Evolutionary conservation across 2,888 invertebrate genomes (phyloP), one percentile per base, ranked within the genome.

Genomic region (Agonopterix alstromeriana): DNA sequence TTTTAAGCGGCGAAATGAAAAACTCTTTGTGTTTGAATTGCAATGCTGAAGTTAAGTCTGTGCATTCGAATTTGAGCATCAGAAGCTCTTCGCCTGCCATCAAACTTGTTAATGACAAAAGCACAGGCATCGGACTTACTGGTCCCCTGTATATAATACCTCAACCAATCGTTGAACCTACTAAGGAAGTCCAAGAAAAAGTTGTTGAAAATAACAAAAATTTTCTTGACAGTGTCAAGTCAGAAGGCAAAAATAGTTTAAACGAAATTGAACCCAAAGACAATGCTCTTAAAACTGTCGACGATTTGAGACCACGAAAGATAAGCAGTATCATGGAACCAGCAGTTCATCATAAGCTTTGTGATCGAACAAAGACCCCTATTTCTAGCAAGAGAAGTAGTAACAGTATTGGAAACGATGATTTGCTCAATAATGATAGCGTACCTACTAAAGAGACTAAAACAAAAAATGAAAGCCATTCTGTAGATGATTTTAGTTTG

Each of bases 321-420:
- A 75, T 70, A 53, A 70, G 67, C 35, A 63, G 80, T 46, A 73
- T 62, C 51, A 79, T 85, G 74, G 87, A 88, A 59, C 87, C 87
- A 9, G 65, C 91, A 41, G 88, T 91, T 0, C 92, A 92, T 68
- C 92, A 92, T 61, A 89, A 92, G 47, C 77, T 92, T 10, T 92
- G 92, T 65, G 92, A 92, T 62, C 78, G 86, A 42, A 86, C 87
- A 36, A 83, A 81, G 60, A 78, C 76, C 54, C 79, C 86, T 0
- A 69, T 83, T 48, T 83, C 86, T 27, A 87, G 88, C 51, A 83
- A 82, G 54, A 86, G 78, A 61, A 86, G 84, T 63, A 85, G 85
- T 56, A 70, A 71, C 53, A 86, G 84, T 54, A 62, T 67, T 45
- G 73, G 58, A 8, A 72, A 79, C 54, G 84, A 86, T n/a, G 85